Conservation (phyloP, 1,140 invertebrate genomes). For the Bombus sibiricus region DNA sequence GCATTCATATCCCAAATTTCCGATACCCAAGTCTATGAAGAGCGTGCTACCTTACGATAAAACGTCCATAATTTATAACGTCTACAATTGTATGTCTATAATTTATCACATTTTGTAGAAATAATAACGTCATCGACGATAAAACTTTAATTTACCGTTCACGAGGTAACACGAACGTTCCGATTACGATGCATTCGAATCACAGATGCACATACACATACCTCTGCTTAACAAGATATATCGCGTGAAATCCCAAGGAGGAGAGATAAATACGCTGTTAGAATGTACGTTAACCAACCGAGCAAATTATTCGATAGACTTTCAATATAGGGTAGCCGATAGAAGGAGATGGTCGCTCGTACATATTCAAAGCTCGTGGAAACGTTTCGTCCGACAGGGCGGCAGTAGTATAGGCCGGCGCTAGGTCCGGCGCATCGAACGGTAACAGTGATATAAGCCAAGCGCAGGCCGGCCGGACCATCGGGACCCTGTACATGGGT, state of each 20-base stretch:
- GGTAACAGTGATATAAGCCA: constrained; percentile 48
- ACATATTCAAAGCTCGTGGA: constrained; percentile 41
- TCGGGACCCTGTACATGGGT: constrained; percentile 38
- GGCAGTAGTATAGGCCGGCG: constrained; percentile 22
- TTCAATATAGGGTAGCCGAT: background rate
- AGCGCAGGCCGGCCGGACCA: constrained; percentile 36
- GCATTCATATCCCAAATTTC: background rate
- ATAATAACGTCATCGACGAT: background rate
- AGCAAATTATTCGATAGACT: constrained; percentile 40
- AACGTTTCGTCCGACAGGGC: constrained; percentile 22
- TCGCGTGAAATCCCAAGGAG: background rate
- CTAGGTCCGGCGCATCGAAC: constrained; percentile 35
- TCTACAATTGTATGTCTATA: too few species aligned
- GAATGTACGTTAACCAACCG: background rate
- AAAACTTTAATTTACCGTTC: background rate
- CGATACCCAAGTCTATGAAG: background rate
- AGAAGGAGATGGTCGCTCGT: constrained; percentile 9
- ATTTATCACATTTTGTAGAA: too few species aligned
- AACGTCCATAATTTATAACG: too few species aligned
- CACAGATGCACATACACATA: background rate
- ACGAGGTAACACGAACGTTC: background rate
- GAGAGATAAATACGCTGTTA: background rate
- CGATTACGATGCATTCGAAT: background rate
- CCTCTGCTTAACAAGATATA: background rate
- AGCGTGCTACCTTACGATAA: too few species aligned